phyloP scores from a whole-genome alignment of 2,113 vertebrate genomes.

The Dicentrarchus labrax region DNA sequence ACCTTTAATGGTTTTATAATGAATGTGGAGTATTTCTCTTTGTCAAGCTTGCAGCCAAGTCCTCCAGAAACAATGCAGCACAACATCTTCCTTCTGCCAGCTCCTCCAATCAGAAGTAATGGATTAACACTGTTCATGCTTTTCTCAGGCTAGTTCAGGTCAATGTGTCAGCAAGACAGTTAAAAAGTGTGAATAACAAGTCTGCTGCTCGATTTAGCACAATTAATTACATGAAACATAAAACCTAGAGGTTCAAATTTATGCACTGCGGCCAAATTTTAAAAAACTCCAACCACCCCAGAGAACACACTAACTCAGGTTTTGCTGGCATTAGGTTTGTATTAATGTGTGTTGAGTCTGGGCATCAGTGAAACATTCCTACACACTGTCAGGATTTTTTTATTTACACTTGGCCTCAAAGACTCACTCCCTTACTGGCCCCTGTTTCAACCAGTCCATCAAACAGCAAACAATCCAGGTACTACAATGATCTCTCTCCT shows the following conservation, averaged over 20 bases:
- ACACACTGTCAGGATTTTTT: constrained; percentile 29
- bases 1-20: constrained; percentile 33
- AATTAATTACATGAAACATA: constrained; percentile 45
- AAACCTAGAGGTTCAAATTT: constrained; percentile 52
- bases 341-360: constrained; percentile 40
- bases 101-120: constrained; percentile 29
- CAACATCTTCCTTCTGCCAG: background rate
- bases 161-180: constrained; percentile 3
- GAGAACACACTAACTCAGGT: constrained; percentile 44
- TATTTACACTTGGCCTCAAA: constrained; percentile 57
- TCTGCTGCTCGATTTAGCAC: constrained; percentile 15
- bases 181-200: constrained; percentile 22
- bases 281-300: constrained; percentile 31
- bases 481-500: constrained; percentile 32
- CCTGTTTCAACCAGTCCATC: constrained; percentile 57
- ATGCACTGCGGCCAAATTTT: constrained; percentile 26
- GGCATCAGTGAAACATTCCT: constrained; percentile 53
- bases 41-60: constrained; percentile 14
- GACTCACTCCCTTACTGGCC: constrained; percentile 47
- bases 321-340: constrained; percentile 31
- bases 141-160: constrained; percentile 44
- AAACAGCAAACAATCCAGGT: constrained; percentile 46
- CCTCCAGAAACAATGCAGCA: constrained; percentile 21
- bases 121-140: constrained; percentile 11
- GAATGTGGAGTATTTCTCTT: constrained; percentile 16